phyloP scores from a whole-genome alignment of 2,888 invertebrate genomes.

The Harpalus rufipes region DNA sequence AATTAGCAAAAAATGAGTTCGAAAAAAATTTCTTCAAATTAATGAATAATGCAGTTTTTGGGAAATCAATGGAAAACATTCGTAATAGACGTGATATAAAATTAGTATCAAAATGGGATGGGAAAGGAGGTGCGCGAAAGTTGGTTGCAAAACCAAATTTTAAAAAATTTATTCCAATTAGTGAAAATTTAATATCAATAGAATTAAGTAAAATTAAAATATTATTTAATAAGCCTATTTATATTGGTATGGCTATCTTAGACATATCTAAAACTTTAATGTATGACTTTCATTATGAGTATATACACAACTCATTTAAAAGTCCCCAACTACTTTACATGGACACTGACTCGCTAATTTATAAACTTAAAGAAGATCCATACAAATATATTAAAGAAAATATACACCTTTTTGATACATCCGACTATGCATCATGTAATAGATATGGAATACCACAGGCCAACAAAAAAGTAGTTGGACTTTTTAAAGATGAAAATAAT shows the following conservation, averaged over 20 bases:
- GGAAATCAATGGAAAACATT: conserved; percentile 70
- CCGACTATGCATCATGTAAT: conserved; percentile 71
- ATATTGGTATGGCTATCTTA: conserved; percentile 74
- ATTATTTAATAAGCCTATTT: conserved; percentile 74
- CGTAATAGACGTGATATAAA: conserved; percentile 74
- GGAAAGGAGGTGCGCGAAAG: conserved; percentile 71
- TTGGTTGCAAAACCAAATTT: conserved; percentile 73
- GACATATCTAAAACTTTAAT: conserved; percentile 75
- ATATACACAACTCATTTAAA: conserved; percentile 70
- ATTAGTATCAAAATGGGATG: conserved; percentile 69
- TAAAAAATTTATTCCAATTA: conserved; percentile 71
- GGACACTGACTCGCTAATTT: conserved; percentile 70
- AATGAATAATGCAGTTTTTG: too few relatives aligned
- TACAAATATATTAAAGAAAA: conserved; percentile 68
- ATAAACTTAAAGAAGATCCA: conserved; percentile 68
- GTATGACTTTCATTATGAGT: conserved; percentile 74
- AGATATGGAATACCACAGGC: conserved; percentile 70
- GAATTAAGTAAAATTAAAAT: conserved; percentile 72
- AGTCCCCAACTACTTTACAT: conserved; percentile 68
- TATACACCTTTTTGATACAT: conserved; percentile 69
- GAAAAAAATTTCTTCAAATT: too few relatives aligned
- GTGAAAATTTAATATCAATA: conserved; percentile 73
- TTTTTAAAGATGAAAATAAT: conserved; percentile 70
- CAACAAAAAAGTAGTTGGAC: conserved; percentile 71
- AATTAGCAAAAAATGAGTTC: too few relatives aligned